These are phyloP conservation scores for Eretmodus cyanostictus DNA, from an alignment of 2,113 vertebrate species.

Conservation along the genomic window DNA sequence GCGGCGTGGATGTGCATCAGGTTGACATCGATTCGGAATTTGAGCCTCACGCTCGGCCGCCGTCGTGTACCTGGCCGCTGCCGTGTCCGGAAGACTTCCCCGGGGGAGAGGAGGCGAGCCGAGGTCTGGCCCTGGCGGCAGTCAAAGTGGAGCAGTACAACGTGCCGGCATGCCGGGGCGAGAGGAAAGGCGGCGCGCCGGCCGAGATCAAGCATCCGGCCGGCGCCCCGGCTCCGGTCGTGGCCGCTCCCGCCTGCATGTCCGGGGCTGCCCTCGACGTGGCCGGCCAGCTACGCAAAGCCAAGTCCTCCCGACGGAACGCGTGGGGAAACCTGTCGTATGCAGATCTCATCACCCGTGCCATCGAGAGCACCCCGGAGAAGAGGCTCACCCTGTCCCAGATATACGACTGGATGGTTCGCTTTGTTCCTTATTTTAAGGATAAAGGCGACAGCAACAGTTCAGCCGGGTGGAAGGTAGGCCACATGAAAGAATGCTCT, in stretches of 20 bases:
- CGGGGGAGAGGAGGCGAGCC: conserved; percentile 70
- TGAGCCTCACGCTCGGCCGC: conserved; percentile 83
- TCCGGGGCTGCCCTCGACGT: conserved; percentile 81
- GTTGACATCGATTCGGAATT: conserved; percentile 93
- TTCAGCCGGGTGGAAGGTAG: conserved; percentile 96
- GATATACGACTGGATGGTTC: conserved; percentile 99
- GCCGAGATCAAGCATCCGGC: conserved; percentile 76
- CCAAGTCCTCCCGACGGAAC: conserved; percentile 92
- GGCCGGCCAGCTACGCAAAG: conserved; percentile 89
- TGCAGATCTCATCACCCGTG: conserved; percentile 95
- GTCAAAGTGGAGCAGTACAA: conserved; percentile 69
- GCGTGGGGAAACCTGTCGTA: conserved; percentile 98
- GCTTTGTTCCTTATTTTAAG: conserved; percentile 97
- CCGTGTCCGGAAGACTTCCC: conserved; percentile 82
- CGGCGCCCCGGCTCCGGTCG: conserved; percentile 62
- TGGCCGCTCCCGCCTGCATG: conserved; percentile 73
- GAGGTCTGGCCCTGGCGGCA: conserved; percentile 59
- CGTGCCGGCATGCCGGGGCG: conserved; percentile 73
- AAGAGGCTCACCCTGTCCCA: conserved; percentile 95
- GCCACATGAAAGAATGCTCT: conserved; percentile 25
- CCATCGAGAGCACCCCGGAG: conserved; percentile 94
- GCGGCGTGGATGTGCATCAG: conserved; percentile 83
- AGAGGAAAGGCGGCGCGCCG: conserved; percentile 79
- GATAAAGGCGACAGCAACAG: conserved; percentile 98
- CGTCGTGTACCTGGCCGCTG: conserved; percentile 92